Percentiles rank a stretch among this genome's conserved stretches.
These are phyloP conservation scores for Cryptus armator DNA, from an alignment of 2,888 invertebrate genomes.

Conservation along the genomic window DNA sequence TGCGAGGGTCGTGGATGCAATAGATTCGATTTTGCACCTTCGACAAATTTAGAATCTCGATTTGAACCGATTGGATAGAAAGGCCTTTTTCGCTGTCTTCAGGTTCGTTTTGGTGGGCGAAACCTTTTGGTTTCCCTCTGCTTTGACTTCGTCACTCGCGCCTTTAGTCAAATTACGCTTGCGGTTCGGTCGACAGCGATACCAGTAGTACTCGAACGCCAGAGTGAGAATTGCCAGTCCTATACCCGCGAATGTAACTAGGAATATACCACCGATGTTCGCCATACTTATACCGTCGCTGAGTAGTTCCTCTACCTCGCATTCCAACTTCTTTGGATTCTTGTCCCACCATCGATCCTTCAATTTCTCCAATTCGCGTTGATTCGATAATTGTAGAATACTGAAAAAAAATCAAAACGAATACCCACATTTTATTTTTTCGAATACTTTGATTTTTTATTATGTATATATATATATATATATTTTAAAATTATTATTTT, in stretches of 20 bases:
- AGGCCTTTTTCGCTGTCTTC: slow-evolving; percentile 78
- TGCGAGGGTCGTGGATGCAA: not conserved
- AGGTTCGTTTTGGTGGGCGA: slow-evolving; percentile 78
- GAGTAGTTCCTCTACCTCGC: slow-evolving; percentile 96
- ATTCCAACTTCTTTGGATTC: slow-evolving; percentile 91
- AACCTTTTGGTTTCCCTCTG: slow-evolving; percentile 51
- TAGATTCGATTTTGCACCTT: not conserved
- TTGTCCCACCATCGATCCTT: slow-evolving; percentile 99
- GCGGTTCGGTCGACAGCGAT: slow-evolving; percentile 90
- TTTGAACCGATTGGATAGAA: slow-evolving; percentile 70
- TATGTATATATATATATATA: too few species aligned
- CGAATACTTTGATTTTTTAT: too few species aligned
- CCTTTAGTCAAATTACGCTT: slow-evolving; percentile 79
- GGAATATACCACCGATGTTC: slow-evolving; percentile 99
- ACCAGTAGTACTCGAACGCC: slow-evolving; percentile 98
- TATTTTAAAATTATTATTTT: too few species aligned
- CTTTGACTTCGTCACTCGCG: slow-evolving; percentile 59
- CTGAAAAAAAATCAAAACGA: slow-evolving; percentile 85
- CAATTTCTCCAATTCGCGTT: slow-evolving; percentile 95
- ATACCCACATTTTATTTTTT: not conserved
- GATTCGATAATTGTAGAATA: slow-evolving; percentile 96
- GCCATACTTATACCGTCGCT: slow-evolving; percentile 98
- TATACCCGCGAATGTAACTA: slow-evolving; percentile 98
- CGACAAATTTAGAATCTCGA: slow-evolving; percentile 57
- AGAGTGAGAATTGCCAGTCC: slow-evolving; percentile 96